Base-by-base conservation (phyloP, 2,113 vertebrate species). In the Corynorhinus townsendii region DNA sequence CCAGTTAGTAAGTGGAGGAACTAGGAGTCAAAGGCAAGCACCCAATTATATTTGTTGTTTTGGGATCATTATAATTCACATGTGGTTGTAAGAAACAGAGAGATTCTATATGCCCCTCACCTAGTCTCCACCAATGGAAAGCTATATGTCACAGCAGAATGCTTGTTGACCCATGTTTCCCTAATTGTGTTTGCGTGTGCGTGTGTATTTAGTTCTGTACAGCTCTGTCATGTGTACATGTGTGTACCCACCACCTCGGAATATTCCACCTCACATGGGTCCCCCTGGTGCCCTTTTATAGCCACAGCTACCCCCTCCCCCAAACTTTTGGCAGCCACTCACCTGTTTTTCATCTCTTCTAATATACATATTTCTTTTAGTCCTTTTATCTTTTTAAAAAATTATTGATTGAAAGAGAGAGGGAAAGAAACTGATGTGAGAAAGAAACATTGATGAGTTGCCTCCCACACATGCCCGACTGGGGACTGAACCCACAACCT, bases 181-280 rank as follows among this genome's bases (percentile, higher is more conserved):
- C 47, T 33, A 69, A 62, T 28, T n/a, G 19, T 33, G 73, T 40
- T 35, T 40, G 28, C 3, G 14, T 6, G 7, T 0, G 15, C 19
- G 12, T 16, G 30, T 30, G 26, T 22, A 2, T 45, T 12, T 47
- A 26, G 43, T 35, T 66, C 30, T 75, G 0, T 8, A 38, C 0
- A 3, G n/a, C 19, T 89, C 52, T 64, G 64, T 71, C 71, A 2
- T 2, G 3, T 38, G 40, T 33, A 49, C 59, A 3, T n/a, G 14
- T 12, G 7, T 2, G 43, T 14, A n/a, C n/a, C 12, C 79, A 45
- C 20, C 16, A 4, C 88, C 38, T 15, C 7, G 16, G 28, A 73
- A 26, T 20, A 11, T 33, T 22, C n/a, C 89, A 20, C 30, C 14
- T 47, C 35, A 11, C 2, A 2, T 10, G 24, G 40, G 14, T 12